These are phyloP conservation scores for Xiphophorus hellerii DNA, from an alignment of 2,113 vertebrate species.

Conservation along the genomic window DNA sequence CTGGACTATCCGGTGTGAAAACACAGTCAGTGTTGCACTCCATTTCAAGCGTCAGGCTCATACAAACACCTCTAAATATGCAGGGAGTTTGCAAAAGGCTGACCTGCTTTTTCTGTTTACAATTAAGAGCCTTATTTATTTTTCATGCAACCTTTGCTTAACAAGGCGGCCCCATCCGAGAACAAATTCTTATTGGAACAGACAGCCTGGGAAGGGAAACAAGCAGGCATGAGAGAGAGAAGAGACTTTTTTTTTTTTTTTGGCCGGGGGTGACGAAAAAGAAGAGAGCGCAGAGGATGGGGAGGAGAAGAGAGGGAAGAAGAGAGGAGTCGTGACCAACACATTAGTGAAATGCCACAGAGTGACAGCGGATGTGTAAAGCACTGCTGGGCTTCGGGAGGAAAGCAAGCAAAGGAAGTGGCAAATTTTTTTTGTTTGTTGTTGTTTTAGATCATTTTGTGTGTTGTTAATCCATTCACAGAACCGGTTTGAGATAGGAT, in stretches of 20 bases:
- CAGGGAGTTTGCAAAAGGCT: constrained; percentile 13
- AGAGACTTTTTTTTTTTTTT: neutral
- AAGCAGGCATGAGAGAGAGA: constrained; percentile 21
- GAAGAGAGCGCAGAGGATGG: neutral
- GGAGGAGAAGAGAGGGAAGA: constrained; percentile 16
- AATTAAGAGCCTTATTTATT: constrained; percentile 20
- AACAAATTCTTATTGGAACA: constrained; percentile 35
- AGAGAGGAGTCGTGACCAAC: constrained; percentile 41
- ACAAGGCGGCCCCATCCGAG: constrained; percentile 32
- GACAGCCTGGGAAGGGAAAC: constrained; percentile 47
- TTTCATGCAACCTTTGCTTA: constrained; percentile 31
- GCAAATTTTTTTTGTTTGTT: neutral
- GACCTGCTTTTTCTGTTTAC: constrained; percentile 14
- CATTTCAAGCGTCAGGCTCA: constrained; percentile 2
- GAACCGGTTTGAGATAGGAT: neutral
- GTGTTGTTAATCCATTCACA: neutral
- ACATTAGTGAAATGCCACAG: constrained; percentile 53
- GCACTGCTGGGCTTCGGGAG: constrained; percentile 22
- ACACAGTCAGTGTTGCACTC: neutral
- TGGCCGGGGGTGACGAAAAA: constrained; percentile 30
- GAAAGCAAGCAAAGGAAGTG: neutral
- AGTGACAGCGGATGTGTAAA: constrained; percentile 26
- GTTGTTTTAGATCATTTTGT: neutral
- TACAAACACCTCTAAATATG: neutral
- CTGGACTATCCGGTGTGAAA: too few relatives aligned